These are phyloP conservation scores for Celastrina argiolus DNA, from an alignment of 2,888 invertebrate genomes.

Conservation along the genomic window DNA sequence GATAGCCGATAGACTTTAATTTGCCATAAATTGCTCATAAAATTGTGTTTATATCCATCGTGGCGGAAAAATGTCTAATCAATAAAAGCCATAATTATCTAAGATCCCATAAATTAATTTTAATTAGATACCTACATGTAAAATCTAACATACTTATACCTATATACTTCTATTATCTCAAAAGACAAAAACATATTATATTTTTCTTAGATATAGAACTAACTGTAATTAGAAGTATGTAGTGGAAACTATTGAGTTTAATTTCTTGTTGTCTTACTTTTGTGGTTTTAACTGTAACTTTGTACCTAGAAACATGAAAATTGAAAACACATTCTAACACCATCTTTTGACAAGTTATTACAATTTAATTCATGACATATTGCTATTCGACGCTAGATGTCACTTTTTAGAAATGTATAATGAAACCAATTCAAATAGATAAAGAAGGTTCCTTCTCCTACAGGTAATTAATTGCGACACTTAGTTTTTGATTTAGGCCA, in stretches of 20 bases:
- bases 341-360: not conserved
- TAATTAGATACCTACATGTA: too few relatives aligned
- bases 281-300: too few relatives aligned
- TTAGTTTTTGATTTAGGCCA: not conserved
- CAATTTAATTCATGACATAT: not conserved
- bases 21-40: conserved; percentile 23
- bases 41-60: conserved; percentile 6
- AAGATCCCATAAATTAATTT: too few relatives aligned
- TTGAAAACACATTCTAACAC: not conserved
- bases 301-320: too few relatives aligned
- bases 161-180: too few relatives aligned
- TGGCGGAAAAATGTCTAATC: not conserved
- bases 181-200: too few relatives aligned
- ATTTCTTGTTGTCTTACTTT: too few relatives aligned
- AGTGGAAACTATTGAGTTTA: too few relatives aligned
- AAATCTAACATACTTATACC: too few relatives aligned
- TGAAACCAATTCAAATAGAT: not conserved
- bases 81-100: not conserved
- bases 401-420: not conserved
- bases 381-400: not conserved
- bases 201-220: too few relatives aligned
- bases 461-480: not conserved
- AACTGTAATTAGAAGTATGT: too few relatives aligned
- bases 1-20: conserved; percentile 29
- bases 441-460: not conserved